Conservation (phyloP, 2,797 vertebrate species). For the Carcharodon carcharias region DNA sequence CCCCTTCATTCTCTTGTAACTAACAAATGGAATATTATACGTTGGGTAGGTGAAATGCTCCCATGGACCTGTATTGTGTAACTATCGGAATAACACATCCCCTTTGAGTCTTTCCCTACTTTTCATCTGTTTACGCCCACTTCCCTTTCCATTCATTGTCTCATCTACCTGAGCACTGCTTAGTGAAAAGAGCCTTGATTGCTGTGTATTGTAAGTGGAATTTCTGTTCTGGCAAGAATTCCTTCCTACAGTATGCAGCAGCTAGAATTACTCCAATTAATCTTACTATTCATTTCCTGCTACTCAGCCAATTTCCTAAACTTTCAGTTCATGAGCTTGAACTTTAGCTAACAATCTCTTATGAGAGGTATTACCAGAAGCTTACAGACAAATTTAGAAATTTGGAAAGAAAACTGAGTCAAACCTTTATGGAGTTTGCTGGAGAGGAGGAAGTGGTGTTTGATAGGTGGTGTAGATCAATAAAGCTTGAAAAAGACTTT, state of each 20-base stretch:
- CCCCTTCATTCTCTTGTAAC: background rate
- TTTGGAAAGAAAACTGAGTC: too few relatives aligned
- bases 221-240: background rate
- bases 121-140: background rate
- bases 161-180: background rate
- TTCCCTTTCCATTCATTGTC: background rate
- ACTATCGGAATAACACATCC: background rate
- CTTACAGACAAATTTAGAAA: too few relatives aligned
- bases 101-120: background rate
- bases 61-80: background rate
- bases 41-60: background rate
- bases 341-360: background rate
- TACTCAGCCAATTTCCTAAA: background rate
- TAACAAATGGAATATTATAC: too few relatives aligned
- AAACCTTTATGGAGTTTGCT: too few relatives aligned
- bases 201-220: background rate
- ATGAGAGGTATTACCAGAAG: background rate
- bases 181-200: background rate
- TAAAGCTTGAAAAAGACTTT: too few relatives aligned
- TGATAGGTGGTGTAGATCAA: too few relatives aligned
- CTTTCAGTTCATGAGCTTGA: background rate
- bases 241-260: background rate
- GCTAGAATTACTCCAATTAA: background rate
- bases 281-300: background rate
- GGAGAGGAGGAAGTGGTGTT: too few relatives aligned